These are phyloP conservation scores for Polyommatus iphigenia DNA, from an alignment of 2,888 invertebrate species.

Conservation along the genomic window DNA sequence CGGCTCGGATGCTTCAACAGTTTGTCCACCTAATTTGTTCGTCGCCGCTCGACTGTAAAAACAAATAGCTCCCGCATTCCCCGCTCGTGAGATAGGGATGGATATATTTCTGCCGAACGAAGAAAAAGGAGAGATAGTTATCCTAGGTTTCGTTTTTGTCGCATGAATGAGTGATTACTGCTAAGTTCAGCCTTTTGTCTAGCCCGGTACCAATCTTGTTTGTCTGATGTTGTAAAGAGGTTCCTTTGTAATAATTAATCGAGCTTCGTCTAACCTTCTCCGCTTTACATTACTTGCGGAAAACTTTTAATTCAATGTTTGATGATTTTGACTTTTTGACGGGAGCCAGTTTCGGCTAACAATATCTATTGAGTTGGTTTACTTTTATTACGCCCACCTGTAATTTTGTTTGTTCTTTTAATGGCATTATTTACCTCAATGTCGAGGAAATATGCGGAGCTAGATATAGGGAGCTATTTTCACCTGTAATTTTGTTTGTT, in stretches of 20 bases:
- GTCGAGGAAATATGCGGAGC: neutral
- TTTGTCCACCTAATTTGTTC: slow-evolving; percentile 81
- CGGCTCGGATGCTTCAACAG: slow-evolving; percentile 75
- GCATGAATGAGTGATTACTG: slow-evolving; percentile 70
- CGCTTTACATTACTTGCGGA: slow-evolving; percentile 63
- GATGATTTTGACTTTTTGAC: slow-evolving; percentile 71
- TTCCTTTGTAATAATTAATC: slow-evolving; percentile 76
- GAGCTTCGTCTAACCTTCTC: slow-evolving; percentile 67
- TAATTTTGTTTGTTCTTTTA: slow-evolving; percentile 8
- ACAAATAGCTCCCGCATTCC: slow-evolving; percentile 75
- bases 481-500: slow-evolving; percentile 24
- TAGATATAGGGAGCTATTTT: slow-evolving; percentile 9
- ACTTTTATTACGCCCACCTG: slow-evolving; percentile 23
- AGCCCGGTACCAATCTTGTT: slow-evolving; percentile 63
- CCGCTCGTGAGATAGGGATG: slow-evolving; percentile 66
- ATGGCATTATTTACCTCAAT: neutral
- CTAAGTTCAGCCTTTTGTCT: slow-evolving; percentile 71
- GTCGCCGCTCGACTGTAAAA: slow-evolving; percentile 76
- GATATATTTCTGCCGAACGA: slow-evolving; percentile 59
- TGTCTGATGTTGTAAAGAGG: slow-evolving; percentile 64
- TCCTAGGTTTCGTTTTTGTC: slow-evolving; percentile 55
- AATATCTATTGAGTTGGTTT: slow-evolving; percentile 13
- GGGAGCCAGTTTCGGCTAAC: slow-evolving; percentile 51
- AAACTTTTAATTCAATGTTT: slow-evolving; percentile 77
- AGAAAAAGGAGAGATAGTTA: slow-evolving; percentile 64